Evolutionary conservation across 1,140 invertebrate species (phyloP).

Genomic region (Onthophagus taurus): DNA sequence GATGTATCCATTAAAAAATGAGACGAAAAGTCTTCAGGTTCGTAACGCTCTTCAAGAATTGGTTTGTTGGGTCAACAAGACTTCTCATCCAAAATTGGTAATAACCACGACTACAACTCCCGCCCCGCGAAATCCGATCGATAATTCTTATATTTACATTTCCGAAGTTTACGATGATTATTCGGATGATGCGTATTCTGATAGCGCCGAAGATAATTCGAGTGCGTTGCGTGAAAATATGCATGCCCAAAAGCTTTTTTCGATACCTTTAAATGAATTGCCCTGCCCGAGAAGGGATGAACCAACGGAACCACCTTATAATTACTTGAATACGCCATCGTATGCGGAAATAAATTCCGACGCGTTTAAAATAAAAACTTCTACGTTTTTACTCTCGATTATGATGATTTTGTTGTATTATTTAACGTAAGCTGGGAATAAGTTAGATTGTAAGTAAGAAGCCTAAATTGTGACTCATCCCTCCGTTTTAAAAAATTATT

Average conservation of each 20-base stretch:
- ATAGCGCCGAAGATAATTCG: conserved; percentile 1
- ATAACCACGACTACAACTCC: background rate
- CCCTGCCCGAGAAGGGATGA: conserved; percentile 6
- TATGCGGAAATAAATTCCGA: conserved; percentile 10
- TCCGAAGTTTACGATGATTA: conserved; percentile 2
- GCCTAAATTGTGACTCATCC: no score
- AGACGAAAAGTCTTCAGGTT: conserved; percentile 2
- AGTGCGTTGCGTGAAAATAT: conserved; percentile 1
- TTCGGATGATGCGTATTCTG: conserved; percentile 1
- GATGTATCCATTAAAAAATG: conserved; percentile 6
- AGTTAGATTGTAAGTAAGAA: no score
- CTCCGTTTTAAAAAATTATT: no score
- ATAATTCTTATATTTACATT: no score
- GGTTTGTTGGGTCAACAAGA: background rate
- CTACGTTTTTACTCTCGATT: no score
- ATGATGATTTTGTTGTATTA: no score
- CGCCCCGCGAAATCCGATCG: background rate
- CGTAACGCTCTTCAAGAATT: conserved; percentile 5
- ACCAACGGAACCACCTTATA: conserved; percentile 1
- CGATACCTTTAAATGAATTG: background rate
- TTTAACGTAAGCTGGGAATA: no score
- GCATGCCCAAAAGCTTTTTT: background rate
- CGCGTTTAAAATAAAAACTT: no score
- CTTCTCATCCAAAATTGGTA: background rate
- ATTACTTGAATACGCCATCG: conserved; percentile 4